phyloP scores from a whole-genome alignment of 2,888 invertebrate genomes.

The Cosmopolites sordidus region DNA sequence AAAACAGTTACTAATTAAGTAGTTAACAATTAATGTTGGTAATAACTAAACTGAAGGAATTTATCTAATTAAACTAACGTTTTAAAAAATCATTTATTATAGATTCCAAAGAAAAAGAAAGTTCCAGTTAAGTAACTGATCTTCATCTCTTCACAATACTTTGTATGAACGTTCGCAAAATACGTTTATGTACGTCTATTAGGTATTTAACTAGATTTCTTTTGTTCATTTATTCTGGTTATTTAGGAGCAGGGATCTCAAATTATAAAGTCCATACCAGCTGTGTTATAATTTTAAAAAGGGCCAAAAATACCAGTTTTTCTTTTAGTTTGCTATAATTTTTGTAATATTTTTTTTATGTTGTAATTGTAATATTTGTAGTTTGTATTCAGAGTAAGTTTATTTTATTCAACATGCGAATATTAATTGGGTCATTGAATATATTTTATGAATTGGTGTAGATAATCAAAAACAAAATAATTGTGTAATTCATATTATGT shows the following conservation, averaged over 20 bases:
- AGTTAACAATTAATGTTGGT: constrained; percentile 6
- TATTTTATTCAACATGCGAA: background rate
- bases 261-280: background rate
- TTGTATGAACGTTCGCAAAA: background rate
- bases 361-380: background rate
- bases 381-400: background rate
- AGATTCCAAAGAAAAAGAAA: constrained; percentile 54
- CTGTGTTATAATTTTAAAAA: too few relatives aligned
- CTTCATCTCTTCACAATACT: background rate
- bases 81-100: too few relatives aligned
- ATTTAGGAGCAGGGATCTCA: background rate
- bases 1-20: too few relatives aligned
- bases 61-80: too few relatives aligned
- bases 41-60: constrained; percentile 10
- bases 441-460: too few relatives aligned
- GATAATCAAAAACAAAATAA: too few relatives aligned
- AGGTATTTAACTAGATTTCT: background rate
- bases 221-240: background rate
- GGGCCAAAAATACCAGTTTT: too few relatives aligned
- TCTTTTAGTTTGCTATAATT: too few relatives aligned
- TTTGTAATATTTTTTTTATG: background rate
- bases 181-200: background rate
- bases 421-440: too few relatives aligned
- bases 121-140: constrained; percentile 28
- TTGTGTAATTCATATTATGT: background rate